Conservation (phyloP, 2,797 vertebrate genomes). For the Chrysolophus pictus region DNA sequence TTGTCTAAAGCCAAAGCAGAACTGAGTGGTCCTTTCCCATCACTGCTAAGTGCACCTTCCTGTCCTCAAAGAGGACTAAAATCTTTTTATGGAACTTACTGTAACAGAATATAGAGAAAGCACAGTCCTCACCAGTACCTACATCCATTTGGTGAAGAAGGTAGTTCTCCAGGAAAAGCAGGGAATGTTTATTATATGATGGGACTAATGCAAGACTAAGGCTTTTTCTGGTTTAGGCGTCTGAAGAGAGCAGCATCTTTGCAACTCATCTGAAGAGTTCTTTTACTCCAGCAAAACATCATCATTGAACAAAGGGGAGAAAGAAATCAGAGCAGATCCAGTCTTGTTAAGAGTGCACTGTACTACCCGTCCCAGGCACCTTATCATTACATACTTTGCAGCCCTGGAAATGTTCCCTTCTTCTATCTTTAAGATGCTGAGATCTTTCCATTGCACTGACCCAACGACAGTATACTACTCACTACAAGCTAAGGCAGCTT, state of each 20-base stretch:
- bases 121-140: not conserved
- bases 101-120: constrained; percentile 13
- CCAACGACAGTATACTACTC: not conserved
- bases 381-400: not conserved
- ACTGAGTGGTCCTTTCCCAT: not conserved
- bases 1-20: not conserved
- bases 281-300: not conserved
- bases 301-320: not conserved
- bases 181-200: not conserved
- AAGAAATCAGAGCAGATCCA: not conserved
- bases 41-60: not conserved
- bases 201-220: not conserved
- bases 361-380: not conserved
- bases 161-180: not conserved
- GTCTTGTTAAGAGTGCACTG: not conserved
- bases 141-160: not conserved
- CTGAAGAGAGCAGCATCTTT: not conserved
- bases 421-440: not conserved
- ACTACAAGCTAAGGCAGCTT: not conserved
- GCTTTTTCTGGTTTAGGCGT: not conserved
- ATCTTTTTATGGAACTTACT: not conserved
- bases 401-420: not conserved
- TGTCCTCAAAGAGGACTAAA: constrained; percentile 30
- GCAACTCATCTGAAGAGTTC: not conserved
- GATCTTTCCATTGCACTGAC: constrained; percentile 33